Conservation (phyloP, 2,797 vertebrate species). For the Rhodeus uyekii region DNA sequence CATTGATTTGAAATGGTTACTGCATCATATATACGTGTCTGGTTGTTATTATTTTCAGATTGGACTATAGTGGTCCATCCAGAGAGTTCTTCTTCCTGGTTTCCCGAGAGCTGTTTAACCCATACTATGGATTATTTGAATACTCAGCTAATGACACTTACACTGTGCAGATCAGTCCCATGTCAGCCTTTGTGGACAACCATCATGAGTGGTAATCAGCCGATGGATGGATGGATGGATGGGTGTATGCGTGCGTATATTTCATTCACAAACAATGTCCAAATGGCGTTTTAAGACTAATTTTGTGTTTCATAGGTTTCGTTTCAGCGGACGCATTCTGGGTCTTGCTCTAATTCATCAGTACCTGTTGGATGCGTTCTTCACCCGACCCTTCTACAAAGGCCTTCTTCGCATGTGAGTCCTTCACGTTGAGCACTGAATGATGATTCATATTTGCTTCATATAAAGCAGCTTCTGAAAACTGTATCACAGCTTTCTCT, state of each 20-base stretch:
- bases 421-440: conserved; percentile 10
- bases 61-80: conserved; percentile 98
- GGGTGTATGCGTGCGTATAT: background rate
- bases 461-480: background rate
- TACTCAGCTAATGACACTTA: conserved; percentile 99
- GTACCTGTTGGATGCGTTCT: conserved; percentile 97
- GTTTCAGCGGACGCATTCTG: conserved; percentile 95
- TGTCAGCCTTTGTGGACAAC: conserved; percentile 99
- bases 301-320: conserved; percentile 82
- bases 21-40: background rate
- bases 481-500: background rate
- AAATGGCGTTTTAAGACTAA: background rate
- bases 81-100: conserved; percentile 98
- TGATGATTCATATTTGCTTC: conserved; percentile 1
- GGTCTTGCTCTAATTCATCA: conserved; percentile 96
- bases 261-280: too few species aligned
- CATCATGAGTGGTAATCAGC: conserved; percentile 95
- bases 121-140: conserved; percentile 96
- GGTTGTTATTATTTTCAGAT: conserved; percentile 67
- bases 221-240: background rate
- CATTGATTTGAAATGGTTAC: background rate
- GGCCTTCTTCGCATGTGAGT: conserved; percentile 96
- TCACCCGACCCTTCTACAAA: conserved; percentile 97
- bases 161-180: conserved; percentile 98
- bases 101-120: conserved; percentile 96